Conservation (phyloP, 2,888 invertebrate genomes). For the Hymenopus coronatus region DNA sequence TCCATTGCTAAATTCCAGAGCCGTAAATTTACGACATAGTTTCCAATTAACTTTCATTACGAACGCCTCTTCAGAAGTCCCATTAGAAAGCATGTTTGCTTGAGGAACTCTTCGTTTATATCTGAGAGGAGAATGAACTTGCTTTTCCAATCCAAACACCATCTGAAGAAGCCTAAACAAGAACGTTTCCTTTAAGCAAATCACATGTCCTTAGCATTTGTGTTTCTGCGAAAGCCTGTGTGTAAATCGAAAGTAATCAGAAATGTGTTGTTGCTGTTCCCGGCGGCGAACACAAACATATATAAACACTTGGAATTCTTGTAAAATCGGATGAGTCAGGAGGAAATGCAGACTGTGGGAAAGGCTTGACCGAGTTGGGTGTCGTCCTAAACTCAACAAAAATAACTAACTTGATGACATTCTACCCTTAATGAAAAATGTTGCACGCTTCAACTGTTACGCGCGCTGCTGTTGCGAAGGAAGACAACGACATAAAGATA, state of each 20-base stretch:
- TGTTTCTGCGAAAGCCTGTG: neutral
- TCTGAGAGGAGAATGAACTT: neutral
- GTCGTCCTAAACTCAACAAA: neutral
- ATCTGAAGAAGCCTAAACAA: neutral
- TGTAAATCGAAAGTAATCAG: neutral
- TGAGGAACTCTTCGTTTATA: neutral
- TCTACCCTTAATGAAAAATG: neutral
- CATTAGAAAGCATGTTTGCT: neutral
- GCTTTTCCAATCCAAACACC: neutral
- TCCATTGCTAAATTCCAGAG: too few relatives aligned
- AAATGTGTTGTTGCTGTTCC: neutral
- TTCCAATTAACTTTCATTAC: neutral
- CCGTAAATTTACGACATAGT: neutral
- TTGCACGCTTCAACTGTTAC: neutral
- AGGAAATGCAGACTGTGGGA: neutral
- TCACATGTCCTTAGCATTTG: neutral
- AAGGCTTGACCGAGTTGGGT: neutral
- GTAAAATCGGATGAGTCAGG: neutral
- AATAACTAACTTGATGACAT: neutral
- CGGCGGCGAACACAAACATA: neutral
- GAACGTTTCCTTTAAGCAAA: neutral
- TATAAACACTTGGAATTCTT: neutral
- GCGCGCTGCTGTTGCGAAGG: neutral
- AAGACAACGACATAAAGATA: neutral
- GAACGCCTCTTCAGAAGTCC: neutral